Base-by-base conservation (phyloP, 2,888 invertebrate genomes). In the Phyllotreta cruciferae region DNA sequence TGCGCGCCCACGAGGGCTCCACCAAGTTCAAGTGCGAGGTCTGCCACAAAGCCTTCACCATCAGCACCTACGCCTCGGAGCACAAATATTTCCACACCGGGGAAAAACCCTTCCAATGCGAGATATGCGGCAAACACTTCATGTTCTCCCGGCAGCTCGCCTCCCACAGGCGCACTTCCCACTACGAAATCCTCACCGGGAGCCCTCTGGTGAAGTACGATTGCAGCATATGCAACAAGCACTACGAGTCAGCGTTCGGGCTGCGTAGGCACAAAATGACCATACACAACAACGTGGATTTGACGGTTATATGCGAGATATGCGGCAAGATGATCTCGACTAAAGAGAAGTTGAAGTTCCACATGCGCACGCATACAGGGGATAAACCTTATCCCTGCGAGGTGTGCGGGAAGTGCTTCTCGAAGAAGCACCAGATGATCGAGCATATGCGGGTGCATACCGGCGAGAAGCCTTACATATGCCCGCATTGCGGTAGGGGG, bases 111-210 rank as follows among this genome's bases (percentile, higher is more conserved):
- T 84, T 83, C 72, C 82, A 83, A 67, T 84, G 84, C 72, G 83
- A 83, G 63, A 81, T 83, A 7, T 84, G 84, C 70, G 80, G 82
- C 64, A 83, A 84, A 61, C 81, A 82, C n/a, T 84, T 83, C 62
- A 82, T 83, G 56, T 74, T 77, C 64, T 78, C 77, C 8, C 83
- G 85, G 67, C 84, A 84, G 66, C 71, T 85, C 5, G 81, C 82
- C 5, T 78, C 83, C 0, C 85, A 86, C 64, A 77, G 81, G 0
- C 80, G 79, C 42, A 75, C 78, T 0, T 78, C 81, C 0, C 85
- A 85, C 53, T 83, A 83, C 2, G 81, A 83, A 61, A 72, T 80
- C 0, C 73, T 71, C 60, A 75, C 71, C 0, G 70, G 73, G 13
- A 70, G 70, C 63, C 72, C 79, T 74, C 1, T 75, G 64, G 14